Evolutionary conservation across 2,797 vertebrate genomes (phyloP), one percentile per base, ranked within the genome.

Genomic region (Discoglossus pictus): DNA sequence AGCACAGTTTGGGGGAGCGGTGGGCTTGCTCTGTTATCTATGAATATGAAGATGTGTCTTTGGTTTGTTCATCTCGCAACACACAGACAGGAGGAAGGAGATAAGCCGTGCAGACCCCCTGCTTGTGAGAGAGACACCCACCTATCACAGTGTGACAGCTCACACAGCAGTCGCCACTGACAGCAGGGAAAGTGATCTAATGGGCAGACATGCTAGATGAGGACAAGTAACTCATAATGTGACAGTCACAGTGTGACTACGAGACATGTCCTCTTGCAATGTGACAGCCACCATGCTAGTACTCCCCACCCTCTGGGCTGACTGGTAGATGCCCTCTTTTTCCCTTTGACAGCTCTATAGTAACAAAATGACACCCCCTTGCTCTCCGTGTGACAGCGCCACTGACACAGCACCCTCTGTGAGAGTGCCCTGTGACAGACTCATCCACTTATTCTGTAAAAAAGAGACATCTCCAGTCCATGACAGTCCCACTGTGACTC

Each of bases 51-150:
- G n/a, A n/a, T n/a, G n/a, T n/a, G n/a, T 44, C 1, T 18, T 16
- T 17, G 42, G n/a, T 53, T 15, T 4, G 10, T 7, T 51, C n/a
- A 51, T 68, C 54, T 34, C 7, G 20, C 15, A 20, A 9, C 12
- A 48, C 27, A 35, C 36, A 3, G 36, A 39, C 25, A 16, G 48
- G 23, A 9, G 23, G 25, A 18, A 25, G 15, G 23, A 9, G 39
- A 40, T n/a, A n/a, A n/a, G n/a, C n/a, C n/a, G n/a, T n/a, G n/a
- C n/a, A 54, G 61, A 65, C 61, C 50, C 31, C 21, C 35, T 39
- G 7, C 16, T 17, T 35, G 50, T 27, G 39, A 15, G 17, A 21
- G 40, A 23, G 39, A 17, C 24, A 23, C 2, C 20, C 31, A 47
- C 36, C 16, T 43, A 38, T 53, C 61, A 64, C 2, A n/a, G 6